Conservation (phyloP, 2,113 vertebrate species). For the Macaca fascicularis region DNA sequence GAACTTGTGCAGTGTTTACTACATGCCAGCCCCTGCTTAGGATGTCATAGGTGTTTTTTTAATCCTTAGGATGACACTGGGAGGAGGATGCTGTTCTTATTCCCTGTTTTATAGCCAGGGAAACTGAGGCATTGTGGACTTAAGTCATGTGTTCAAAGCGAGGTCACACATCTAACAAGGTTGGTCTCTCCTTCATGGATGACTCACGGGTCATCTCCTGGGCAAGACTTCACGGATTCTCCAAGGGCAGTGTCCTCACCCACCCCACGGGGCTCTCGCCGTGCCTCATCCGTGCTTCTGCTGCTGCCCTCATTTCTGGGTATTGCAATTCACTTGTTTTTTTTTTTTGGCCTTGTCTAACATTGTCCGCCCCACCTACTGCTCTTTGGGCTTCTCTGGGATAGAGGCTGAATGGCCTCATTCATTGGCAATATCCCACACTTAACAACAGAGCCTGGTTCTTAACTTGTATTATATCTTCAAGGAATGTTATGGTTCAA, state of each 20-base stretch:
- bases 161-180: not conserved
- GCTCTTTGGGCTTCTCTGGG: not conserved
- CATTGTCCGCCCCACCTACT: not conserved
- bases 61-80: not conserved
- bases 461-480: not conserved
- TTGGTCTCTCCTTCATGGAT: not conserved
- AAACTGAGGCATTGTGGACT: not conserved
- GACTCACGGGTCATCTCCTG: not conserved
- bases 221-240: not conserved
- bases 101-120: not conserved
- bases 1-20: not conserved
- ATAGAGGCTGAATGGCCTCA: not conserved
- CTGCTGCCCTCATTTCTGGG: not conserved
- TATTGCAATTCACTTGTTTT: not conserved
- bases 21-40: not conserved
- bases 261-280: not conserved
- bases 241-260: fast-evolving
- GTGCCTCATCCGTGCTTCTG: fast-evolving
- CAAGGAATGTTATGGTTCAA: not conserved
- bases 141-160: not conserved
- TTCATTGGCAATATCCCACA: not conserved
- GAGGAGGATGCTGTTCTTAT: not conserved
- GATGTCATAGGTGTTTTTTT: not conserved
- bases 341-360: not conserved
- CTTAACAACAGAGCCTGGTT: not conserved